Evolutionary conservation across 2,113 vertebrate species (phyloP), one percentile per base, ranked within the genome.

Genomic region (Cheilinus undulatus): DNA sequence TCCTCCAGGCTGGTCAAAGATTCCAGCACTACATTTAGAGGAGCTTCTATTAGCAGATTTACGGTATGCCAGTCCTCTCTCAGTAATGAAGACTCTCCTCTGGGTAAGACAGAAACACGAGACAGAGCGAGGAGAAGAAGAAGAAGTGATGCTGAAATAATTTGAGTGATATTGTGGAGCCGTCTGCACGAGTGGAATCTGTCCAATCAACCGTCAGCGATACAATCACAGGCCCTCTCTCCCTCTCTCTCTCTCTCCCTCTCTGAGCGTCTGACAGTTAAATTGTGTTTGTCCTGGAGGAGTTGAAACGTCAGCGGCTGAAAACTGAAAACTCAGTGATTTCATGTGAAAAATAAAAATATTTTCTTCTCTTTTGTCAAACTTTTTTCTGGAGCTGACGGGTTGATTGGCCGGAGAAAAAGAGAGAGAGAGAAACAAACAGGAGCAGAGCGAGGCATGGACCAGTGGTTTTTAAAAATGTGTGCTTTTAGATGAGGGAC

Each of bases 281-380:
- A 93, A 94, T 92, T 91, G 91, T 90, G 89, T 92, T 94, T 92
- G 91, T 84, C 82, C 84, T 76, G 84, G 89, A 93, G 91, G 40
- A 42, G 40, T 42, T 42, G 14, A 42, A 17, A 17, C 40, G 40
- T 42, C 40, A 34, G 32, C 32, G 32, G 32, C 32, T 34, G 32
- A 34, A 11, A 34, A 34, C 8, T 34, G 78, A 86, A 83, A 82
- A 71, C 49, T 42, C 48, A 80, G 66, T 78, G 77, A 83, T 89
- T 76, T 81, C 58, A 62, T 46, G 63, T 82, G 69, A 68, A 79
- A 68, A 79, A 42, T 42, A 42, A 30, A 42, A 17, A 32, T n/a
- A 46, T 61, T 54, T 42, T 75, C 54, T 73, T 58, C 26, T 57
- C 67, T 56, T 38, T 69, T 89, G 79, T 76, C 86, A 86, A 73